Base-by-base conservation (phyloP, 30 jellyfish, hydroid and myxozoan species). In the Rhopilema esculentum region DNA sequence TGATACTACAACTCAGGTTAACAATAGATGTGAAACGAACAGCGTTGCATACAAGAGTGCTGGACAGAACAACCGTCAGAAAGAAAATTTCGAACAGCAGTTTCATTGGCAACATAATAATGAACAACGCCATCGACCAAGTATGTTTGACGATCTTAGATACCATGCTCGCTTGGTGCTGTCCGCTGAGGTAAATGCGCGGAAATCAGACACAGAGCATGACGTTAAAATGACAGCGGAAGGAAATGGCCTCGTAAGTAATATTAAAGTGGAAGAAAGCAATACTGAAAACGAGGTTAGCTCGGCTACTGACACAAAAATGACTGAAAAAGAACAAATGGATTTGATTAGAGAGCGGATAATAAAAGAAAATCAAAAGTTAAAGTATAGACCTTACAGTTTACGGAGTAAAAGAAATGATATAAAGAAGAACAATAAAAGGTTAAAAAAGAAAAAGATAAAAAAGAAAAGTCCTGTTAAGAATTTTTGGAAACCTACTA, bases 341-440 rank as follows among this genome's bases (percentile, higher is more conserved):
- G 89, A 57, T 51, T 70, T 30, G 62, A 70, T 70, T 49, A 30
- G 83, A 20, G 85, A 79, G 51, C 50, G 74, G 27, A 63, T 51
- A 65, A 75, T 51, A 8, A 69, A 71, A 24, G 89, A 79, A 49
- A 78, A 88, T 23, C 91, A 81, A 68, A 52, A 75, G 29, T 53
- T 88, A 31, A 88, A 88, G 24, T 88, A 88, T 72, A 77, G 96
- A 68, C 96, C 96, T 27, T 88, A 88, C 72, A 79, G 96, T 53
- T 57, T 88, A 51, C 85, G 96, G 20, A 88, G 96, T 69, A 77
- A 79, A 67, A 77, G 83, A 71, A 72, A 53, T 27, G 76, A 53
- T 26, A 16, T 51, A 15, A 84, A 76, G 32, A 72, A 24, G 12
- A 72, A 65, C 28, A 84, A 49, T 29, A 32, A 31, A 57, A 66